A percentile compares a stretch with the other conserved stretches of the same genome.
Conservation (phyloP, 1,140 invertebrate species). For the Achatina immaculata region DNA sequence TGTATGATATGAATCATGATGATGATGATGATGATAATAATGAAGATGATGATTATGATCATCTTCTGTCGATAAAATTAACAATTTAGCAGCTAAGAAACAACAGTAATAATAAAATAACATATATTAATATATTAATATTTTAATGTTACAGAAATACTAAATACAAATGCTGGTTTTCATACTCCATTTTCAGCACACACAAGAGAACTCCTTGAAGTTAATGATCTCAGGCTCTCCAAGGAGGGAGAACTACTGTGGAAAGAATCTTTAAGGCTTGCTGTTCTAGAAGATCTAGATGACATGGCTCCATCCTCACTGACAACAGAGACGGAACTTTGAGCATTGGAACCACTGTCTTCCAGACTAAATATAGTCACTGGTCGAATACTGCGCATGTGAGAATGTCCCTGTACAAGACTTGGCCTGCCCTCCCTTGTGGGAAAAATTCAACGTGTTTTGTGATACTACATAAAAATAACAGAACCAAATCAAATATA, state of each 20-base stretch:
- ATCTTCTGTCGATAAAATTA: too few species aligned
- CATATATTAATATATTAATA: too few species aligned
- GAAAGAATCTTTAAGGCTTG: slow-evolving; percentile 39
- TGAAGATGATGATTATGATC: too few species aligned
- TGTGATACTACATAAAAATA: neutral
- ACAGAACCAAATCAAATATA: too few species aligned
- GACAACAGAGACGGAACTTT: slow-evolving; percentile 44
- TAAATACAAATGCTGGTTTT: too few species aligned
- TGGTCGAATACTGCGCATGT: slow-evolving; percentile 44
- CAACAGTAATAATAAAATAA: too few species aligned
- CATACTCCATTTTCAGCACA: slow-evolving; percentile 25
- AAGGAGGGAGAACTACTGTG: slow-evolving; percentile 50
- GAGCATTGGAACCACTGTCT: slow-evolving; percentile 37
- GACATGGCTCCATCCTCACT: slow-evolving; percentile 40
- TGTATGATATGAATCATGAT: too few species aligned
- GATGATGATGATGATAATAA: too few species aligned
- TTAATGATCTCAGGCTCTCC: slow-evolving; percentile 44
- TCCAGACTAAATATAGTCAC: slow-evolving; percentile 49
- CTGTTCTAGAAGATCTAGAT: slow-evolving; percentile 37
- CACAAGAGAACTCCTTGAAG: slow-evolving; percentile 29
- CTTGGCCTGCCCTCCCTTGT: slow-evolving; percentile 60
- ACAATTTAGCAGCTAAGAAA: too few species aligned
- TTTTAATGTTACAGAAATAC: too few species aligned
- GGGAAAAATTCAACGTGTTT: slow-evolving; percentile 27
- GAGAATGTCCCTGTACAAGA: slow-evolving; percentile 47